phyloP scores from a whole-genome alignment of 1,140 invertebrate genomes.

The Drosophila biarmipes region DNA sequence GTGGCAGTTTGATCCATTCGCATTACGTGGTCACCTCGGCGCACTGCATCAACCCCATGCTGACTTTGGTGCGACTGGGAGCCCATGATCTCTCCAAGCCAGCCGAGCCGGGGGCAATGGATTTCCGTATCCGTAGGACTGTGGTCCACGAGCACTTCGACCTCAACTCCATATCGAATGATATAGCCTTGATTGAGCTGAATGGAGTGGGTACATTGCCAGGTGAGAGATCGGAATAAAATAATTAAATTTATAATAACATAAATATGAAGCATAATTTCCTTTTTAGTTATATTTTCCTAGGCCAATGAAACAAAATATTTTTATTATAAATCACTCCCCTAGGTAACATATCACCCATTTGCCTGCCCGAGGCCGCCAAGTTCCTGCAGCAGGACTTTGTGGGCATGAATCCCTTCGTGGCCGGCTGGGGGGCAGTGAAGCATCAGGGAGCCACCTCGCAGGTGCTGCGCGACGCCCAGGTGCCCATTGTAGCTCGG shows the following conservation, averaged over 20 bases:
- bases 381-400: conserved; percentile 85
- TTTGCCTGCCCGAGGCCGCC: conserved; percentile 88
- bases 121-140: conserved; percentile 87
- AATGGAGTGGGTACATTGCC: conserved; percentile 18
- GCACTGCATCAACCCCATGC: conserved; percentile 88
- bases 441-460: conserved; percentile 87
- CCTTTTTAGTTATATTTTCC: too few species aligned
- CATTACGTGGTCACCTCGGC: conserved; percentile 92
- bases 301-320: too few species aligned
- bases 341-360: conserved; percentile 87
- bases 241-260: not conserved
- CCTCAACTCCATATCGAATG: conserved; percentile 88
- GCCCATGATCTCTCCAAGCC: conserved; percentile 88
- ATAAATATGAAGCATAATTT: too few species aligned
- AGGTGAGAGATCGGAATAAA: not conserved
- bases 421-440: conserved; percentile 85
- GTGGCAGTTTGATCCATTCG: conserved; percentile 90
- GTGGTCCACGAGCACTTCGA: conserved; percentile 89
- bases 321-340: not conserved
- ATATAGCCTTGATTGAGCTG: conserved; percentile 91
- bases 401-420: conserved; percentile 85
- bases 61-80: conserved; percentile 85
- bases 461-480: conserved; percentile 87
- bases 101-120: conserved; percentile 87
- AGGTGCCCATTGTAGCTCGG: conserved; percentile 89